Evolutionary conservation across 2,113 vertebrate species (phyloP).

Genomic region (Felis catus): DNA sequence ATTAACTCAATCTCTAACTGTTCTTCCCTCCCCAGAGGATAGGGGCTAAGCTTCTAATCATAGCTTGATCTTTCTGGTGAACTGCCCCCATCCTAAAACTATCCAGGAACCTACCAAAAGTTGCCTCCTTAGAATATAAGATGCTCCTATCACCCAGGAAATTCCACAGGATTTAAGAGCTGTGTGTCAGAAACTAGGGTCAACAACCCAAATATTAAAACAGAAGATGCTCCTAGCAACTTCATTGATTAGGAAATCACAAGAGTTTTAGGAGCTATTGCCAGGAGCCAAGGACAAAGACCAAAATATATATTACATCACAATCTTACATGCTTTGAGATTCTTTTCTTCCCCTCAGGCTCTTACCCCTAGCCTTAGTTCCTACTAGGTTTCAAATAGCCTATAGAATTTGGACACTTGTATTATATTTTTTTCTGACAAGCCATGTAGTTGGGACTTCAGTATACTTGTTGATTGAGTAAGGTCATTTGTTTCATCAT

Average conservation of each 20-base stretch:
- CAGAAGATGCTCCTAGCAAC: not conserved
- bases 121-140: not conserved
- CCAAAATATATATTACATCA: not conserved
- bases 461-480: not conserved
- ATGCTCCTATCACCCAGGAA: not conserved
- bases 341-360: not conserved
- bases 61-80: not conserved
- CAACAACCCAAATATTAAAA: not conserved
- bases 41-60: not conserved
- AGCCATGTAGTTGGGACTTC: not conserved
- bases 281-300: not conserved
- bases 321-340: not conserved
- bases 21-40: not conserved
- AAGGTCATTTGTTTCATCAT: constrained; percentile 12
- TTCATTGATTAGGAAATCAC: not conserved
- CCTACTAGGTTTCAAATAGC: not conserved
- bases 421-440: not conserved
- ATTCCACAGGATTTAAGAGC: not conserved
- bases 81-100: not conserved
- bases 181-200: not conserved
- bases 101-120: not conserved
- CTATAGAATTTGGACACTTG: not conserved
- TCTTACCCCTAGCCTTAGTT: not conserved
- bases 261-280: not conserved
- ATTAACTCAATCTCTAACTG: not conserved